Evolutionary conservation across 2,113 vertebrate genomes (phyloP).

Genomic region (Leiothrix lutea): DNA sequence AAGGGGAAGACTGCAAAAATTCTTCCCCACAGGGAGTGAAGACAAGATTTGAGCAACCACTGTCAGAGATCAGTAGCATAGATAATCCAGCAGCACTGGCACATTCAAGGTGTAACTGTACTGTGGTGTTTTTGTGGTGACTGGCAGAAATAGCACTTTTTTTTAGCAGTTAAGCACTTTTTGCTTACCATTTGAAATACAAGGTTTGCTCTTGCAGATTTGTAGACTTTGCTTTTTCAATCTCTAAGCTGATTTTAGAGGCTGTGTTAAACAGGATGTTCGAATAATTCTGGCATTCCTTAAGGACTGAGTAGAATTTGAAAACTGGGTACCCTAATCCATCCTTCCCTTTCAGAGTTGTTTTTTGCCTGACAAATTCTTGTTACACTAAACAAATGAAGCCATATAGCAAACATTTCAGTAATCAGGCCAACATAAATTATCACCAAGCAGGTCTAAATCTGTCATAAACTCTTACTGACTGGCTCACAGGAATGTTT

Average conservation of each 20-base stretch:
- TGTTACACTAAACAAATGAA: background rate
- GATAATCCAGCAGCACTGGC: background rate
- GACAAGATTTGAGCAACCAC: background rate
- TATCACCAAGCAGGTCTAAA: conserved; percentile 47
- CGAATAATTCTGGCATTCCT: background rate
- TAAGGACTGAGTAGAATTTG: background rate
- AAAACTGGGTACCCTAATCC: background rate
- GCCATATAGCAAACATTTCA: background rate
- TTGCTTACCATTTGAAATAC: background rate
- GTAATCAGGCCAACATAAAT: conserved; percentile 48
- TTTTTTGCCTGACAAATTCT: background rate
- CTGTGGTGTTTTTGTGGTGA: background rate
- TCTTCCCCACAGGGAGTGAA: background rate
- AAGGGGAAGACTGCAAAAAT: background rate
- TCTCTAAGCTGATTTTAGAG: background rate
- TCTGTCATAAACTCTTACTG: conserved; percentile 41
- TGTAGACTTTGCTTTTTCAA: background rate
- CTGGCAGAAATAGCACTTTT: background rate
- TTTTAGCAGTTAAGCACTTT: background rate
- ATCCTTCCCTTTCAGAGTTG: background rate
- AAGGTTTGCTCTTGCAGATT: background rate
- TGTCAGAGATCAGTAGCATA: background rate
- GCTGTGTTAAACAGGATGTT: background rate
- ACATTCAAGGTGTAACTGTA: background rate
- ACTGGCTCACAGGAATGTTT: conserved; percentile 35